Evolutionary conservation across 2,797 vertebrate species (phyloP), one percentile per base, ranked within the genome.

Genomic region (Typhlichthys subterraneus): DNA sequence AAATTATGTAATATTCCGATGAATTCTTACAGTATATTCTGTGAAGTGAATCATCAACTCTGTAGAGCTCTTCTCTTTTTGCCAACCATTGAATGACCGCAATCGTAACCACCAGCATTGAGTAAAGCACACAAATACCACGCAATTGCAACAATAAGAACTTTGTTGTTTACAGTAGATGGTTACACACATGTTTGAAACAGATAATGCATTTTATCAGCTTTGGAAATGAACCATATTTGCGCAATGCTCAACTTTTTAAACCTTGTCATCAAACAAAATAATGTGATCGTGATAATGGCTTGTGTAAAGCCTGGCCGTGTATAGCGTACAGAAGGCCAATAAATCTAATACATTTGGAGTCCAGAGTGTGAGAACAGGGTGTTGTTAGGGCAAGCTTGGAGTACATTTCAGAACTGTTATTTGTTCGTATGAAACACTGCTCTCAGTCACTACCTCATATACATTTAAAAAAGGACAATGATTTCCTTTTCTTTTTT

Each of bases 391-490:
- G 73, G 75, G 80, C 66, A 73, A 61, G 60, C 76, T 75, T 73
- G 73, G 63, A 81, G 58, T 59, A 50, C 23, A 55, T 83, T 83
- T 82, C 70, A 84, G 80, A 85, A 78, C 60, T 38, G 68, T 59
- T 65, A 38, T 38, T 38, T 8, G 33, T 38, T 38, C 33, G 1
- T 33, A 7, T 33, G 4, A 5, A 33, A 33, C 33, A 33, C 33
- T 5, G 33, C 33, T 38, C 33, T 38, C 23, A 23, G 23, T 3
- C 23, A 23, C 23, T 23, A 23, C 23, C 23, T 23, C 23, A 23
- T 23, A 23, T 23, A 23, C 23, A 23, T 23, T 23, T 23, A 23
- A 23, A 23, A 23, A 23, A 23, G 23, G 23, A 23, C 23, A 23
- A 23, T 23, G 23, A 23, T 23, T 23, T 23, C 23, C 23, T 23